phyloP scores from a whole-genome alignment of 2,888 invertebrate species.

The Anorthoa munda region DNA sequence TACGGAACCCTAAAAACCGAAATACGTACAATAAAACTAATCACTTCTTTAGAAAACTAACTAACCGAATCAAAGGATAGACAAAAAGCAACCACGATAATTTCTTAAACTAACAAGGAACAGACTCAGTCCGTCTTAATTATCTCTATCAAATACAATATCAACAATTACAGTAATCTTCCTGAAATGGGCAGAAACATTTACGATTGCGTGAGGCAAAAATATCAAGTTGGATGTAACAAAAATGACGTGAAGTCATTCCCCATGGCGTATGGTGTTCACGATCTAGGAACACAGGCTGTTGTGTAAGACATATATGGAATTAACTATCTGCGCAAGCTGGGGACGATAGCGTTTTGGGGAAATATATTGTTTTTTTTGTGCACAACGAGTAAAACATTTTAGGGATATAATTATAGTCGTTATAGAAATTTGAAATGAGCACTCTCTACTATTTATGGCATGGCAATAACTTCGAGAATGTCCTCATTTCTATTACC shows the following conservation, averaged over 20 bases:
- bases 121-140: constrained; percentile 4
- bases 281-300: constrained; percentile 66
- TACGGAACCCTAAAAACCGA: not conserved
- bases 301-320: constrained; percentile 70
- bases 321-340: constrained; percentile 66
- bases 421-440: not conserved
- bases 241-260: constrained; percentile 74
- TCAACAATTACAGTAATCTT: constrained; percentile 37
- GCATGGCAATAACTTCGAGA: not conserved
- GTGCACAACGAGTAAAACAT: not conserved
- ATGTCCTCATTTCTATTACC: not conserved
- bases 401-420: not conserved
- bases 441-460: not conserved
- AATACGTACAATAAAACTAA: not conserved
- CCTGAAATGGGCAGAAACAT: constrained; percentile 48
- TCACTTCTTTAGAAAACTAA: not conserved
- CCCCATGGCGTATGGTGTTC: constrained; percentile 66
- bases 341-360: constrained; percentile 31
- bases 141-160: constrained; percentile 38
- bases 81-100: not conserved
- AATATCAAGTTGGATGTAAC: constrained; percentile 58
- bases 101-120: constrained; percentile 20
- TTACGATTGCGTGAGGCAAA: constrained; percentile 55
- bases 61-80: not conserved
- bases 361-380: constrained; percentile 1